A percentile compares a stretch with the other conserved stretches of the same genome.
These are phyloP conservation scores for Eupithecia subfuscata DNA, from an alignment of 2,888 invertebrate species.

Conservation along the genomic window DNA sequence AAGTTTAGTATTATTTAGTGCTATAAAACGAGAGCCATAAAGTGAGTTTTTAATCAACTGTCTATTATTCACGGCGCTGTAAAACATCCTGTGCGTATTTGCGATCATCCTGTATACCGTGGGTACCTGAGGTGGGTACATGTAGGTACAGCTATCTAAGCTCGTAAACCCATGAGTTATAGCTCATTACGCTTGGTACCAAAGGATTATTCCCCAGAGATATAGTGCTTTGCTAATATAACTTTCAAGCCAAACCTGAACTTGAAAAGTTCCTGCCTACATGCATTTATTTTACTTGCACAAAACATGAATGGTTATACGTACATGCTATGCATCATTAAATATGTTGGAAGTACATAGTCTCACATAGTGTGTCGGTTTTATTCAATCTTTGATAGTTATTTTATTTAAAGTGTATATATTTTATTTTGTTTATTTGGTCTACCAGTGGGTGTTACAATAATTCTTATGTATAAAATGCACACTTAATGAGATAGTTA, in stretches of 20 bases:
- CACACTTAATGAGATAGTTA: no score
- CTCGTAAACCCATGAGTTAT: slow-evolving; percentile 52
- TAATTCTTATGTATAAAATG: no score
- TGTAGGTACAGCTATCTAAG: slow-evolving; percentile 42
- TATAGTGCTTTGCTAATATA: slow-evolving; percentile 44
- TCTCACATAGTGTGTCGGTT: background rate
- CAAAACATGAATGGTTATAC: slow-evolving; percentile 9
- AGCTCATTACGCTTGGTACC: slow-evolving; percentile 48
- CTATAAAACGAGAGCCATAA: slow-evolving; percentile 62
- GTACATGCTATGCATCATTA: slow-evolving; percentile 7
- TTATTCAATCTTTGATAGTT: slow-evolving; percentile 1
- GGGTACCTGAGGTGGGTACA: slow-evolving; percentile 33
- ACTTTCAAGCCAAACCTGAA: slow-evolving; percentile 40
- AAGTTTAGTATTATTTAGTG: slow-evolving; percentile 57
- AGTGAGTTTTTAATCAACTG: slow-evolving; percentile 56
- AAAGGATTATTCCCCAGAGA: slow-evolving; percentile 45
- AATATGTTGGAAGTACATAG: background rate
- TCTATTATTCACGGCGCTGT: slow-evolving; percentile 47
- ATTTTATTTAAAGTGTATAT: background rate
- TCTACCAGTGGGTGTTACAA: no score
- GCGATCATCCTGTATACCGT: slow-evolving; percentile 28
- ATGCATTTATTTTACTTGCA: slow-evolving; percentile 24
- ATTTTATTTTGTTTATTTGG: no score
- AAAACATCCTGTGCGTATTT: slow-evolving; percentile 41
- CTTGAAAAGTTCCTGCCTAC: slow-evolving; percentile 30